Base-by-base conservation (phyloP, 2,888 invertebrate species). In the Ashinkailepas kermadecensis region DNA sequence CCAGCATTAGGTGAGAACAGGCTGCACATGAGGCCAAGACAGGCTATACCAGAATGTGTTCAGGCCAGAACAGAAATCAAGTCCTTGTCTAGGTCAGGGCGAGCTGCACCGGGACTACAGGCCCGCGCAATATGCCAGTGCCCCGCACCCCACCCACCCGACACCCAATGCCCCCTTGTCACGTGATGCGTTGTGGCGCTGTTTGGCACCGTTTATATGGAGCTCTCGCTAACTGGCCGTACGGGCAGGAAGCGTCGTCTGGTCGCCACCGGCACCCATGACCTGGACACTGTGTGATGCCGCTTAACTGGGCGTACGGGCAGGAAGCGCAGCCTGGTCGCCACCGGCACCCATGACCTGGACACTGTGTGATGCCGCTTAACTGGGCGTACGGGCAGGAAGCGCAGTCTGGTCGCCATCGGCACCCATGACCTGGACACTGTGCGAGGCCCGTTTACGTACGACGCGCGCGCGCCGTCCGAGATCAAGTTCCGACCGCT, bases 401-500 rank as follows among this genome's bases (percentile, higher is more conserved):
- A 96, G 87, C 91, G 98, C 81, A 91, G 93, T 0, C 88, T 99
- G 80, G 97, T 97, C 12, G 96, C 98, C 0, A 97, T 99, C 84
- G 99, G 99, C 81, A 91, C 91, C 2, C 91, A 91, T 86, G 91
- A 91, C 86, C 87, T 91, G 84, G 39, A 39, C 39, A 39, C 89
- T 2, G 85, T 89, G 64, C 81, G 57, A 85, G 97, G 97, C 0
- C 99, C 99, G 0, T 99, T 99, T 87, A 90, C 91, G 56, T 99
- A 96, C 87, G 95, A 96, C 87, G 99, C 99, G 0, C 91, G 93
- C 86, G 91, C 93, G 1, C 99, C 99, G 0, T 88, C 89, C 78
- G 91, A 96, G 80, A 97, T 99, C 84, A 91, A 91, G 86, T 99
- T 99, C 89, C 90, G 91, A 84, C 96, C 99, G 0, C 90, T 99